Percentiles rank a stretch among this genome's conserved stretches.
phyloP scores from a whole-genome alignment of 1,140 invertebrate species.

The Charaxes varanes region DNA sequence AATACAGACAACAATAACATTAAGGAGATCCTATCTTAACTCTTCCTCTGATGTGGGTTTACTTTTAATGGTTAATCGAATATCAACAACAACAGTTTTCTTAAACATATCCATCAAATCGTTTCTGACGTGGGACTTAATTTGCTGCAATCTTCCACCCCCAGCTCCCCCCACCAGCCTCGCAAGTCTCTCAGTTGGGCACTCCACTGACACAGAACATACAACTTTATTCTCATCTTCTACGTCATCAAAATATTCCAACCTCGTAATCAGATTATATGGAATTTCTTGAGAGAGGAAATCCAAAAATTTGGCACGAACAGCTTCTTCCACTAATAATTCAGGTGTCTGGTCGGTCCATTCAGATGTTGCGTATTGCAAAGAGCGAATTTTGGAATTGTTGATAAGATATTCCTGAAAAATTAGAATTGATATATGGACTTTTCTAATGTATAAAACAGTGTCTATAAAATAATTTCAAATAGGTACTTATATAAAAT shows the following conservation, averaged over 20 bases:
- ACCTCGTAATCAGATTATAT: constrained; percentile 79
- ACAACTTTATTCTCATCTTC: constrained; percentile 76
- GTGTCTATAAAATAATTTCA: no score
- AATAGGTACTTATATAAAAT: no score
- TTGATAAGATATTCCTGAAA: constrained; percentile 82
- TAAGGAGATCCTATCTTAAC: no score
- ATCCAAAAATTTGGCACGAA: constrained; percentile 87
- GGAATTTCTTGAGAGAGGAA: constrained; percentile 88
- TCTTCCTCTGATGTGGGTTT: constrained; percentile 22
- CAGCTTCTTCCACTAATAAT: constrained; percentile 80
- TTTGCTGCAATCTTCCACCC: constrained; percentile 79
- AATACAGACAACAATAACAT: no score
- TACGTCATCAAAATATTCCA: constrained; percentile 80
- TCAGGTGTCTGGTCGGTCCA: constrained; percentile 84
- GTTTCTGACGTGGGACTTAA: constrained; percentile 75
- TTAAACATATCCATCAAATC: constrained; percentile 57
- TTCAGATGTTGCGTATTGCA: constrained; percentile 79
- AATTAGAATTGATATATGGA: constrained; percentile 19
- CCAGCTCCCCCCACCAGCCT: constrained; percentile 78
- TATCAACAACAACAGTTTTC: constrained; percentile 46
- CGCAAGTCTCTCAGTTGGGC: constrained; percentile 76
- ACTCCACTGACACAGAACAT: constrained; percentile 77
- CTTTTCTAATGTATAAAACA: no score
- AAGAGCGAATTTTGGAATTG: constrained; percentile 77
- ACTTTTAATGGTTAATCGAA: constrained; percentile 40